phyloP scores from a whole-genome alignment of 2,888 invertebrate genomes.

The Drosophila villosipedis region DNA sequence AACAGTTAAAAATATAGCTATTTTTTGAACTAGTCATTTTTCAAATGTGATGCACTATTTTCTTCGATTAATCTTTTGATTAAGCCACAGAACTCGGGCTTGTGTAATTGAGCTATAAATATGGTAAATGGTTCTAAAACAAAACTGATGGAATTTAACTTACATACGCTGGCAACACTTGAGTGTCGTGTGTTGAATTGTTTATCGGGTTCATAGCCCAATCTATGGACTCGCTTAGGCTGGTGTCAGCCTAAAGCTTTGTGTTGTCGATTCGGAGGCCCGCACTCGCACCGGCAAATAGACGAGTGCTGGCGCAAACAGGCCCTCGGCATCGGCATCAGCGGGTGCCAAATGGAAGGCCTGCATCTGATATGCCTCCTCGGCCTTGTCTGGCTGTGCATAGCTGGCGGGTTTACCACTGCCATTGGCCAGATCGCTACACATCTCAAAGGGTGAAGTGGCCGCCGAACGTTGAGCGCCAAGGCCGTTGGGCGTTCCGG shows the following conservation, averaged over 20 bases:
- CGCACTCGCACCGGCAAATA: slow-evolving; percentile 96
- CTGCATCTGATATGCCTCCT: slow-evolving; percentile 90
- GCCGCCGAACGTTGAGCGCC: slow-evolving; percentile 64
- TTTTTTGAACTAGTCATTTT: neutral
- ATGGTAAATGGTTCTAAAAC: slow-evolving; percentile 47
- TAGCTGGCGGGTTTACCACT: slow-evolving; percentile 87
- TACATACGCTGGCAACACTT: slow-evolving; percentile 74
- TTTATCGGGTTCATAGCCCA: slow-evolving; percentile 7
- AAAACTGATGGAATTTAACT: slow-evolving; percentile 57
- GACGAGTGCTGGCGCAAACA: slow-evolving; percentile 95
- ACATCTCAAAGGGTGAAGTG: slow-evolving; percentile 70
- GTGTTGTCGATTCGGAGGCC: slow-evolving; percentile 93
- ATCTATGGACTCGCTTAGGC: slow-evolving; percentile 87
- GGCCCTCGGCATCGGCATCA: slow-evolving; percentile 79
- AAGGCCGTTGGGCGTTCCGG: slow-evolving; percentile 69
- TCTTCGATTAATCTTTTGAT: neutral
- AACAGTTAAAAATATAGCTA: neutral
- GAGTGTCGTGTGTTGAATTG: slow-evolving; percentile 27
- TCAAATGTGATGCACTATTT: neutral
- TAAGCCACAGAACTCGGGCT: slow-evolving; percentile 3
- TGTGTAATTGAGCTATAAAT: slow-evolving; percentile 30
- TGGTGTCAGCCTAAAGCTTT: slow-evolving; percentile 97
- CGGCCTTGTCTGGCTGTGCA: slow-evolving; percentile 86
- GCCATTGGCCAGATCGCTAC: slow-evolving; percentile 83
- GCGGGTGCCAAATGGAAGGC: slow-evolving; percentile 91